These are phyloP conservation scores for Cydia strobilella DNA, from an alignment of 1,140 invertebrate species.

Conservation along the genomic window DNA sequence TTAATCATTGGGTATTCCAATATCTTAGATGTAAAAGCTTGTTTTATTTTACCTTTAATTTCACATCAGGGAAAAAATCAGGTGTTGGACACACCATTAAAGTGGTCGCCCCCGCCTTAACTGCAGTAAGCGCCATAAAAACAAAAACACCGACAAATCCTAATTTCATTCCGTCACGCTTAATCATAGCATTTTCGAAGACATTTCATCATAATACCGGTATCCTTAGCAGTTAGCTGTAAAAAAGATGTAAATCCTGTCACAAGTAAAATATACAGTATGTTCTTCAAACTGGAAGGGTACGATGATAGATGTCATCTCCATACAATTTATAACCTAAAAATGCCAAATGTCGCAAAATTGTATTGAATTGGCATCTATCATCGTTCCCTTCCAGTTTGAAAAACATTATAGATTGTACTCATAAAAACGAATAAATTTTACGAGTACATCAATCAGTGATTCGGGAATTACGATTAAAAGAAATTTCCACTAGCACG, in stretches of 20 bases:
- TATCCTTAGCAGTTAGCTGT: conserved; percentile 51
- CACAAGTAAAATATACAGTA: conserved; percentile 3
- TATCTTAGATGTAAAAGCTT: background rate
- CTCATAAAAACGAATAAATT: too few species aligned
- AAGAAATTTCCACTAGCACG: too few species aligned
- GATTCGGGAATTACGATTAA: too few species aligned
- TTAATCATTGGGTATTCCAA: too few species aligned
- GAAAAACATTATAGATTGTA: too few species aligned
- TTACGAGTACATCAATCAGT: too few species aligned
- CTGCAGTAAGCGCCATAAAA: background rate
- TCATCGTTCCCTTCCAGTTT: too few species aligned
- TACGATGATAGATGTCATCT: too few species aligned
- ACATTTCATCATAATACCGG: conserved; percentile 67
- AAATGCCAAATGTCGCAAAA: too few species aligned
- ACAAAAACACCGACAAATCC: conserved; percentile 21
- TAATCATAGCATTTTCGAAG: conserved; percentile 44
- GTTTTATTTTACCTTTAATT: background rate
- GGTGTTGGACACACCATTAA: background rate
- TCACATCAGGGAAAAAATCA: background rate
- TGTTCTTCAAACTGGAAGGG: too few species aligned
- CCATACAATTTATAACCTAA: too few species aligned
- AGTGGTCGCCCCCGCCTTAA: conserved; percentile 9
- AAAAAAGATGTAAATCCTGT: conserved; percentile 40
- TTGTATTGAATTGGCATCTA: too few species aligned
- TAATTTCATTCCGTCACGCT: conserved; percentile 55